Conservation (phyloP, 2,888 invertebrate genomes). For the Athetis lepigone region DNA sequence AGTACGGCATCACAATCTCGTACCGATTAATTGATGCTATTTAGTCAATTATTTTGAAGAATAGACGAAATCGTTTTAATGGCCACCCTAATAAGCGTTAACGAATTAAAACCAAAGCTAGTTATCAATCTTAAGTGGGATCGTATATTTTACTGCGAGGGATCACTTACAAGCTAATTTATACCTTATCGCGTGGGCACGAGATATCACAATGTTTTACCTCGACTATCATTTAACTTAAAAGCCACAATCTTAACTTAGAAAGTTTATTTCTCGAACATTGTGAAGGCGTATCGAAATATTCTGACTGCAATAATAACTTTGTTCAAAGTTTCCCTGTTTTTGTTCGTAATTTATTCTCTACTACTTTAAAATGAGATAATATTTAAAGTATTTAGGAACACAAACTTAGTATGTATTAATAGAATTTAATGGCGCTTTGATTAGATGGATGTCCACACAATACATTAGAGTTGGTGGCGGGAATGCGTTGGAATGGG, state of each 20-base stretch:
- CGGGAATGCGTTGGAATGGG: slow-evolving; percentile 9
- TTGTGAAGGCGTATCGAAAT: not conserved
- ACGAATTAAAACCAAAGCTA: slow-evolving; percentile 50
- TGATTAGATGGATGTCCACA: slow-evolving; percentile 51
- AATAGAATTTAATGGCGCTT: slow-evolving; percentile 59
- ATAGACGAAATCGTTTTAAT: slow-evolving; percentile 31
- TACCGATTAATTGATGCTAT: slow-evolving; percentile 23
- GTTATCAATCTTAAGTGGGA: slow-evolving; percentile 48
- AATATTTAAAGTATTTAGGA: slow-evolving; percentile 36
- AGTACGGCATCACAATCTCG: slow-evolving; percentile 18
- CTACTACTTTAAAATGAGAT: slow-evolving; percentile 52
- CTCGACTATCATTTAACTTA: slow-evolving; percentile 26
- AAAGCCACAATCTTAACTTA: slow-evolving; percentile 16
- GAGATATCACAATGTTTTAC: slow-evolving; percentile 35
- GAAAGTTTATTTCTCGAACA: not conserved
- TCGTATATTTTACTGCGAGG: slow-evolving; percentile 22
- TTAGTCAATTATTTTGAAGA: slow-evolving; percentile 25
- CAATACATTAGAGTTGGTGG: slow-evolving; percentile 18
- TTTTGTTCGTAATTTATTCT: slow-evolving; percentile 54
- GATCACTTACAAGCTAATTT: slow-evolving; percentile 12
- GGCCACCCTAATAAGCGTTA: slow-evolving; percentile 53
- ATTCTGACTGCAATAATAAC: slow-evolving; percentile 17
- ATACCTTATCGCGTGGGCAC: slow-evolving; percentile 33
- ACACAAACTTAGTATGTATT: slow-evolving; percentile 56
- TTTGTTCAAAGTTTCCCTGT: slow-evolving; percentile 25